phyloP scores from a whole-genome alignment of 23 tunicate genomes.

The Trididemnum miniatum region DNA sequence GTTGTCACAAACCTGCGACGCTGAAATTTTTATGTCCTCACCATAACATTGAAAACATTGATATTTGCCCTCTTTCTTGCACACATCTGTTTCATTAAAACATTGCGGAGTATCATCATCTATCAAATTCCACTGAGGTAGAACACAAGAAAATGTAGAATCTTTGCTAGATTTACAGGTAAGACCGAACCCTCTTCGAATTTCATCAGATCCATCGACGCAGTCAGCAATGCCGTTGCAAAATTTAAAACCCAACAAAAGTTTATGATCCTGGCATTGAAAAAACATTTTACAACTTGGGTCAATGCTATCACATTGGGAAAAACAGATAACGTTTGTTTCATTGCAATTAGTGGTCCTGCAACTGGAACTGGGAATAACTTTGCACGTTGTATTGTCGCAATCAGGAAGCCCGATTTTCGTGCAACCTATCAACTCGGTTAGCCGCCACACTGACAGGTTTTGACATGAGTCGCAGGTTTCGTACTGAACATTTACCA shows the following conservation, averaged over 20 bases:
- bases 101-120: conserved; percentile 8
- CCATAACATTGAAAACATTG: not conserved
- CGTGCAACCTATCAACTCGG: not conserved
- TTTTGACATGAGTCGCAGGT: not conserved
- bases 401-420: not conserved
- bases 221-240: conserved; percentile 11
- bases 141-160: conserved; percentile 14
- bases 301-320: not conserved
- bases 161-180: not conserved
- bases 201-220: conserved; percentile 13
- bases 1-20: conserved; percentile 1
- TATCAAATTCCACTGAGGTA: not conserved
- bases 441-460: not conserved
- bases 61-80: not conserved
- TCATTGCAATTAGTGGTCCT: not conserved
- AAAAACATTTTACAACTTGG: not conserved
- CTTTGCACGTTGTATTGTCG: conserved; percentile 1
- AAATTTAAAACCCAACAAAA: not conserved
- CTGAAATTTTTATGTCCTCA: not conserved
- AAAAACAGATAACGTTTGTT: not conserved
- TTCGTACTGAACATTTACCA: not conserved
- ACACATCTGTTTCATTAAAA: not conserved
- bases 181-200: not conserved
- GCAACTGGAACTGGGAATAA: not conserved
- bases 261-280: not conserved